Evolutionary conservation across 2,888 invertebrate genomes (phyloP).

Genomic region (Noctua comes): DNA sequence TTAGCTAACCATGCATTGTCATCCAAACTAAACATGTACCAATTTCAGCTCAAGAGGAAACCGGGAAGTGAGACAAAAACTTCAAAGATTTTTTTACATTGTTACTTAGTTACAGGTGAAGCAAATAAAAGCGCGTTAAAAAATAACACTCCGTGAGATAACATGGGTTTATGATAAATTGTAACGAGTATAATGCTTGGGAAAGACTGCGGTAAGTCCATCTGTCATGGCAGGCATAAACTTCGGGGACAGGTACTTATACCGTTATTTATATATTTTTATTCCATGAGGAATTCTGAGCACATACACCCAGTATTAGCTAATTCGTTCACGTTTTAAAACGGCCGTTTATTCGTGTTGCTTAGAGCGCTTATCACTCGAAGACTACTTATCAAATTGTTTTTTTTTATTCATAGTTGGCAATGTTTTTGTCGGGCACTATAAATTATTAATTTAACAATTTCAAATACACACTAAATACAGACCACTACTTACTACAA

Average conservation of each 20-base stretch:
- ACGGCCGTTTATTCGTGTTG: neutral
- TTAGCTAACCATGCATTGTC: no score
- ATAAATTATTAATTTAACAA: no score
- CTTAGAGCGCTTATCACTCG: neutral
- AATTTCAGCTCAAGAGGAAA: no score
- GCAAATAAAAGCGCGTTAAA: neutral
- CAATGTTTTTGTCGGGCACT: neutral
- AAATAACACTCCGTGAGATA: slow-evolving; percentile 11
- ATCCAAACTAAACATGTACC: no score
- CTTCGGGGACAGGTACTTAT: slow-evolving; percentile 24
- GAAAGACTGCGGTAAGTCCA: slow-evolving; percentile 38
- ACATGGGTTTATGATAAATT: slow-evolving; percentile 41
- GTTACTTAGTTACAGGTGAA: neutral
- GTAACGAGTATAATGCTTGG: slow-evolving; percentile 29
- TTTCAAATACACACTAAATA: no score
- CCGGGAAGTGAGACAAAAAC: no score
- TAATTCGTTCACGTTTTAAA: neutral
- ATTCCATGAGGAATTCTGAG: neutral
- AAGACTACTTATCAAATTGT: neutral
- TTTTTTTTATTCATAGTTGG: neutral
- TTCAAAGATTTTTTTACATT: no score
- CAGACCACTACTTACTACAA: no score
- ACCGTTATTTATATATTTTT: slow-evolving; percentile 22
- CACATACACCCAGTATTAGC: neutral
- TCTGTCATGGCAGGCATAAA: slow-evolving; percentile 48